These are phyloP conservation scores for Amazona guildingii DNA, from an alignment of 2,113 vertebrate genomes.

Conservation along the genomic window DNA sequence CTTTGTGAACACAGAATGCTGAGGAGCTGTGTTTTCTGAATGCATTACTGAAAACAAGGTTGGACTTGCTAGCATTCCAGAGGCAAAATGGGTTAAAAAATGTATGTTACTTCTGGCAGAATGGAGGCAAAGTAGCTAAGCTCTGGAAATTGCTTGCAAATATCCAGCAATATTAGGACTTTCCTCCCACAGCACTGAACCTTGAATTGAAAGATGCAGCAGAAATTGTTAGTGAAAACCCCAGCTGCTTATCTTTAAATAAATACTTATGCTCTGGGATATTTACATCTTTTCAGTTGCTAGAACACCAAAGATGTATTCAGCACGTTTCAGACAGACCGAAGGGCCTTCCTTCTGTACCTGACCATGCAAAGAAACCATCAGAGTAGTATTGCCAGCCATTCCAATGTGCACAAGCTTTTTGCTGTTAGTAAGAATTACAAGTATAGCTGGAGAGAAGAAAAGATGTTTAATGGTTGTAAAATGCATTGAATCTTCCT, in stretches of 20 bases:
- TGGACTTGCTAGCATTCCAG: not conserved
- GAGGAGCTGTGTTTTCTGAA: constrained; percentile 20
- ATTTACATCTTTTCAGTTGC: not conserved
- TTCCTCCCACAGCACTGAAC: not conserved
- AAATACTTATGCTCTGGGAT: not conserved
- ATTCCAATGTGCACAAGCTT: not conserved
- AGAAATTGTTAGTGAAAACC: not conserved
- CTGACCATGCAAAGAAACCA: not conserved
- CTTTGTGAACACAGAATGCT: not conserved
- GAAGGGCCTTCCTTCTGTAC: not conserved
- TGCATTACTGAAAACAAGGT: not conserved
- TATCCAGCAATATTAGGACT: not conserved
- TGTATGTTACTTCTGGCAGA: not conserved
- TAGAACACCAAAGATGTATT: not conserved
- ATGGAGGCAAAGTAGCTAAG: not conserved
- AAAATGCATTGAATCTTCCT: constrained; percentile 48
- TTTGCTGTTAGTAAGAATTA: constrained; percentile 6
- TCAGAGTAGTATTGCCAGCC: not conserved
- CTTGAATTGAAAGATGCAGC: not conserved
- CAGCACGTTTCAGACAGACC: not conserved
- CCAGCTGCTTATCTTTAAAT: not conserved
- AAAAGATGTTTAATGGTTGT: constrained; percentile 46
- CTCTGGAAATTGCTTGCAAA: not conserved
- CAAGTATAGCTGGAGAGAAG: constrained; percentile 11
- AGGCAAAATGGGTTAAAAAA: not conserved